A percentile compares a stretch with the other conserved stretches of the same genome.
Evolutionary conservation across 2,888 invertebrate species (phyloP).

Genomic region (Cepaea hortensis): DNA sequence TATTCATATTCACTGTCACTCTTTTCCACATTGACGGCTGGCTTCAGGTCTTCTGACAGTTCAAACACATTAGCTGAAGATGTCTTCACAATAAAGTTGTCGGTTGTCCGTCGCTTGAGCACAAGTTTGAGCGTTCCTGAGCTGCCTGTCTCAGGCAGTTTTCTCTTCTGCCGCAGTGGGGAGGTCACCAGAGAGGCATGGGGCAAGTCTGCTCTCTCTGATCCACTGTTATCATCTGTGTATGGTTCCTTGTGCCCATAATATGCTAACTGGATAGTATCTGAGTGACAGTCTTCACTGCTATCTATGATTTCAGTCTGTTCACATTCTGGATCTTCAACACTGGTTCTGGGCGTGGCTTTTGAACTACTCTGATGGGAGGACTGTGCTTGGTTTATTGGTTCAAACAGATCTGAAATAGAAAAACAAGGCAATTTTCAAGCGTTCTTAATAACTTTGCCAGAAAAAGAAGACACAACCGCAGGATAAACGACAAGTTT

Average conservation of each 20-base stretch:
- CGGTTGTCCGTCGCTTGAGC: conserved; percentile 46
- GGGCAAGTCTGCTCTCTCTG: conserved; percentile 11
- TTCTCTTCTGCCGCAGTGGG: conserved; percentile 29
- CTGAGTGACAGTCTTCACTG: not conserved
- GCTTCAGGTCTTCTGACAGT: conserved; percentile 25
- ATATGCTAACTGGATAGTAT: not conserved
- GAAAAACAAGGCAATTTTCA: not conserved
- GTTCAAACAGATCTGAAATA: conserved; percentile 19
- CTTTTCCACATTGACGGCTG: conserved; percentile 40
- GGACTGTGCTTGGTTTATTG: not conserved
- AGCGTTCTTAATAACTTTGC: too few relatives aligned
- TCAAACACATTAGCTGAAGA: not conserved
- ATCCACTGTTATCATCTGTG: not conserved
- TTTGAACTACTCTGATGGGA: not conserved
- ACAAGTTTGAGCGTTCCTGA: conserved; percentile 46
- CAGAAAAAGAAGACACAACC: not conserved
- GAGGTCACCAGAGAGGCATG: conserved; percentile 16
- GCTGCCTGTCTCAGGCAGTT: conserved; percentile 33
- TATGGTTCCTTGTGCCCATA: not conserved
- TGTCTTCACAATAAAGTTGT: conserved; percentile 42
- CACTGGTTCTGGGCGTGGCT: not conserved
- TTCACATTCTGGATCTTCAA: not conserved
- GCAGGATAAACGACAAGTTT: too few relatives aligned
- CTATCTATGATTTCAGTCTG: not conserved
- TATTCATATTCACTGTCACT: conserved; percentile 49